Base-by-base conservation (phyloP, 2,113 vertebrate genomes). In the Equus przewalskii region DNA sequence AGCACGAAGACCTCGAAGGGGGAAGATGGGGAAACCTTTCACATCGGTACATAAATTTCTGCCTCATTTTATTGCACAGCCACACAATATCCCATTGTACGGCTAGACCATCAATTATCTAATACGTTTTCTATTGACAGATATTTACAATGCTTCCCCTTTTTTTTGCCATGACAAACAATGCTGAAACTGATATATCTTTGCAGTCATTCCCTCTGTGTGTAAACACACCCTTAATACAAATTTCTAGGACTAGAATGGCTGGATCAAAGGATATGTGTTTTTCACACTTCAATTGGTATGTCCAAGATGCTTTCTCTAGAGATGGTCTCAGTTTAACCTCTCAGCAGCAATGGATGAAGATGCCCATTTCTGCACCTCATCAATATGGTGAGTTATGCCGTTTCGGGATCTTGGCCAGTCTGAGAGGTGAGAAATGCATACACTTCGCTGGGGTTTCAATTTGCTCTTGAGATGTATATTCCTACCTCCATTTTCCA, bases 71-170 rank as follows among this genome's bases (percentile, higher is more conserved):
- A 16, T 36, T 21, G 26, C 1, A 26, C 14, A 24, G 91, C 75
- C 60, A 19, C 13, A 0, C 3, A 0, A 9, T 1, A 2, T 11
- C 6, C 54, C 26, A 28, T 3, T 19, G 5, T 41, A 15, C 9
- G 16, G 12, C 58, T 15, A 51, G 26, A 44, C 62, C 19, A 24
- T 33, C 54, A 22, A 2, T 9, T 5, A 5, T 15, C 8, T 60
- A 26, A 36, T 64, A 41, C 11, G 4, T 2, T 28, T 79, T 76
- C 69, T 76, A 44, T 3, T 12, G 19, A 70, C 3, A 28, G 33
- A 28, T 16, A 24, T 7, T 33, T 80, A 33, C 6, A 49, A 2
- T 16, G 6, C 5, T 18, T 58, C 11, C 7, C 11, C 7, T 1
- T 62, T 65, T 33, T 75, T 46, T 49, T 22, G 24, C 11, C 62